These are phyloP conservation scores for Diglossa cyanea DNA, from an alignment of 2,797 vertebrate species.

Conservation along the genomic window DNA sequence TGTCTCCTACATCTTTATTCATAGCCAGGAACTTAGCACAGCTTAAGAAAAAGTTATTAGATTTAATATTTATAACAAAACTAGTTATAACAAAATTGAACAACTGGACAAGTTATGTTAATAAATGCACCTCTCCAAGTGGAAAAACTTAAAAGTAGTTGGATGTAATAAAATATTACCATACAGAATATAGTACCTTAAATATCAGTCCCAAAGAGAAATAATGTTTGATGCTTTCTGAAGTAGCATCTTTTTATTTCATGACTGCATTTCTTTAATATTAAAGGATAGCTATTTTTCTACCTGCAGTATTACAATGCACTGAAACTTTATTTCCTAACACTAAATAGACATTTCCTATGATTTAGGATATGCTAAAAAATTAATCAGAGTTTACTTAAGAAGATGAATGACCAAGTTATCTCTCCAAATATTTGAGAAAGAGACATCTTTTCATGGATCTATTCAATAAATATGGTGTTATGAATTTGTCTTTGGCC, in stretches of 20 bases:
- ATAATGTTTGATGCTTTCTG: neutral
- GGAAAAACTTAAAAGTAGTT: neutral
- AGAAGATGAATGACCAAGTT: neutral
- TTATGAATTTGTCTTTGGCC: neutral
- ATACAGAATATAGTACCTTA: neutral
- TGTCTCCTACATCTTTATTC: neutral
- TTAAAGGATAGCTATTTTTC: neutral
- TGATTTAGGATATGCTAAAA: neutral
- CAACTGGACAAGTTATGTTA: neutral
- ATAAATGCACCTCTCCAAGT: neutral
- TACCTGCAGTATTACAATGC: neutral
- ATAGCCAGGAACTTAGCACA: neutral
- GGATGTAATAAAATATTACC: neutral
- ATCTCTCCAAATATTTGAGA: neutral
- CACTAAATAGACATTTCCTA: neutral
- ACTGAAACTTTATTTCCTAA: neutral
- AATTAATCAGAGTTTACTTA: neutral
- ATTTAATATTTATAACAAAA: neutral
- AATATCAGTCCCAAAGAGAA: neutral
- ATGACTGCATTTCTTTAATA: neutral
- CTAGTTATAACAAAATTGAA: neutral
- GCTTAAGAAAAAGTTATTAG: neutral
- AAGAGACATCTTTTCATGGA: neutral
- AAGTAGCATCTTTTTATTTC: neutral
- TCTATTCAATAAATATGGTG: neutral